A percentile compares a stretch with the other conserved stretches of the same genome.
phyloP scores from a whole-genome alignment of 2,797 vertebrate species.

The Rhyacichthys aspro region DNA sequence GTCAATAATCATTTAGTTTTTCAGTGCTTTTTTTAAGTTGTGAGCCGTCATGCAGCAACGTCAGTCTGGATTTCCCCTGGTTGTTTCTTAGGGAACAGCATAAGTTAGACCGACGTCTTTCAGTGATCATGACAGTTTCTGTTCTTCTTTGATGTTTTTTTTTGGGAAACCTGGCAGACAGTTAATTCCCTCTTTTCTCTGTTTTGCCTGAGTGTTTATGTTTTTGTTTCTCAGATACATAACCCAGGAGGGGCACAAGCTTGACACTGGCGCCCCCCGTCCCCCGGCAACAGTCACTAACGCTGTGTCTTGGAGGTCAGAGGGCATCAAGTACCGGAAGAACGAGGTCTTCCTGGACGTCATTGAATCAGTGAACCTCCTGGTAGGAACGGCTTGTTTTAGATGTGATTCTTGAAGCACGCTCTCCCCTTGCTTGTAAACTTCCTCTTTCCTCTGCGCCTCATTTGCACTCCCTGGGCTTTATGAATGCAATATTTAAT shows the following conservation, averaged over 20 bases:
- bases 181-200: constrained; percentile 32
- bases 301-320: constrained; percentile 86
- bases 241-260: constrained; percentile 98
- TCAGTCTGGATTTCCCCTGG: constrained; percentile 47
- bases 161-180: constrained; percentile 39
- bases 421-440: constrained; percentile 32
- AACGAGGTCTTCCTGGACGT: constrained; percentile 94
- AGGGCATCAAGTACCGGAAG: constrained; percentile 86
- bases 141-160: constrained; percentile 46
- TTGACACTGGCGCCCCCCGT: constrained; percentile 94
- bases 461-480: neutral
- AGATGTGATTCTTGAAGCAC: constrained; percentile 55
- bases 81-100: constrained; percentile 15
- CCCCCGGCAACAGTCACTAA: constrained; percentile 91
- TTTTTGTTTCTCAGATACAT: constrained; percentile 69
- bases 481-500: neutral
- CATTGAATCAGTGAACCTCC: constrained; percentile 97
- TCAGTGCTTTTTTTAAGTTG: constrained; percentile 9
- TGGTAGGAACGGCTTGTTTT: constrained; percentile 84
- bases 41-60: neutral
- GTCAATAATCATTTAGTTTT: constrained; percentile 22
- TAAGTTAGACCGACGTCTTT: constrained; percentile 42
- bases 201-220: constrained; percentile 28
- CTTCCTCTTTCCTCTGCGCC: constrained; percentile 32
- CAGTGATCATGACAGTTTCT: constrained; percentile 15